Evolutionary conservation across 2,888 invertebrate species (phyloP).

Genomic region (Invenusta paracnida): DNA sequence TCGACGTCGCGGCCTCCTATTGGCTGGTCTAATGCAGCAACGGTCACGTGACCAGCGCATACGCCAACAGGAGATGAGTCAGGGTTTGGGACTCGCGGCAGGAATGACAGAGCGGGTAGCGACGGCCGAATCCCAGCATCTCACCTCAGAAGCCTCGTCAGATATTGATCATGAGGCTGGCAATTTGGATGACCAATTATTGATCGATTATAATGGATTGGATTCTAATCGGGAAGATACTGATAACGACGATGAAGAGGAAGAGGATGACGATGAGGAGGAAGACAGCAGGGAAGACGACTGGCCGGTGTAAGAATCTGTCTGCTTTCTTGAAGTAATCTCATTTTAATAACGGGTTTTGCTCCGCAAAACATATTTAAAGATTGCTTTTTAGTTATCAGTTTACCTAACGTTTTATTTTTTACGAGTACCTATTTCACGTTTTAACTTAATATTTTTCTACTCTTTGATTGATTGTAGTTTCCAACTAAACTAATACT

Average conservation of each 20-base stretch:
- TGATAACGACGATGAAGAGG: not conserved
- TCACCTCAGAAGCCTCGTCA: not conserved
- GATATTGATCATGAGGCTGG: not conserved
- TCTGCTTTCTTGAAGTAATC: not conserved
- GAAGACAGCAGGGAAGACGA: not conserved
- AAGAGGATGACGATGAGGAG: not conserved
- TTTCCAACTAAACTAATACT: too few relatives aligned
- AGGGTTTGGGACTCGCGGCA: not conserved
- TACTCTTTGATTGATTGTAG: too few relatives aligned
- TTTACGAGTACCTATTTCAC: too few relatives aligned
- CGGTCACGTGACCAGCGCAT: too few relatives aligned
- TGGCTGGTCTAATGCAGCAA: not conserved
- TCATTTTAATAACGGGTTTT: too few relatives aligned
- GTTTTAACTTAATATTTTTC: too few relatives aligned
- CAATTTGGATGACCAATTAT: not conserved
- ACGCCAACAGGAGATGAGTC: too few relatives aligned
- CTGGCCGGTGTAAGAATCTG: not conserved
- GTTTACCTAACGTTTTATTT: too few relatives aligned
- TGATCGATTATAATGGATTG: too few relatives aligned
- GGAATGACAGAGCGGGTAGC: not conserved
- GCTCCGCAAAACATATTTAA: too few relatives aligned
- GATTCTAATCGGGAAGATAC: too few relatives aligned
- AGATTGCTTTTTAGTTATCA: too few relatives aligned
- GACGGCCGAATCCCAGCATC: not conserved
- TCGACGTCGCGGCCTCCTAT: not conserved